Evolutionary conservation across 2,888 invertebrate genomes (phyloP), one percentile per base, ranked within the genome.

Genomic region (Acholoe squamosa): DNA sequence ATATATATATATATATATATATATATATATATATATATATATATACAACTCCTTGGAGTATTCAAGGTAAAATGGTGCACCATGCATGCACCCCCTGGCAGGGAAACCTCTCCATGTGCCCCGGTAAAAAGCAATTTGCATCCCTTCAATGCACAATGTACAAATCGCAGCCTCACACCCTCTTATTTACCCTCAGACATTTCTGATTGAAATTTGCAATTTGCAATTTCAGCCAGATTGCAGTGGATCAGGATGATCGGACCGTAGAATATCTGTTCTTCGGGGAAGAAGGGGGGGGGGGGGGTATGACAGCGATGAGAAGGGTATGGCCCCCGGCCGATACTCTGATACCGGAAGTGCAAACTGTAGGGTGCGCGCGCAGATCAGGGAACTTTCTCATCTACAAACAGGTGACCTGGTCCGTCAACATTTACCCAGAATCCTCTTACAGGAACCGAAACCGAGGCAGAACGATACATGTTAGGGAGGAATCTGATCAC

Each of bases 301-400:
- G 19, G 61, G 61, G 19, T 61, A 19, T 61, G 61, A 61, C 3
- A 12, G 61, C 5, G 10, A 43, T 43, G 43, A 43, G 43, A 43
- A 43, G 43, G 43, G 43, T 43, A 43, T 43, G 43, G 43, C 10
- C 43, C 43, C 5, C 5, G 43, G 43, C 43, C 43, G 43, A 43
- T 43, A 43, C 43, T 43, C 43, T 43, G 43, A 19, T 61, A 61
- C 61, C 19, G n/a, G n/a, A n/a, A 61, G 61, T n/a, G 61, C 61
- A 61, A 61, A 61, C 61, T n/a, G 19, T 61, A n/a, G 22, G 19
- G 22, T 61, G 76, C 25, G 76, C 19, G 54, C 86, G 28, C 10
- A 10, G 52, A 56, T 52, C 86, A 86, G 86, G 86, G 52, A 86
- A 51, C n/a, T 86, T 86, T 86, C 86, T n/a, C 5, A 51, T 86